Evolutionary conservation across 2,797 vertebrate species (phyloP).

Genomic region (Enteromius viviparus): DNA sequence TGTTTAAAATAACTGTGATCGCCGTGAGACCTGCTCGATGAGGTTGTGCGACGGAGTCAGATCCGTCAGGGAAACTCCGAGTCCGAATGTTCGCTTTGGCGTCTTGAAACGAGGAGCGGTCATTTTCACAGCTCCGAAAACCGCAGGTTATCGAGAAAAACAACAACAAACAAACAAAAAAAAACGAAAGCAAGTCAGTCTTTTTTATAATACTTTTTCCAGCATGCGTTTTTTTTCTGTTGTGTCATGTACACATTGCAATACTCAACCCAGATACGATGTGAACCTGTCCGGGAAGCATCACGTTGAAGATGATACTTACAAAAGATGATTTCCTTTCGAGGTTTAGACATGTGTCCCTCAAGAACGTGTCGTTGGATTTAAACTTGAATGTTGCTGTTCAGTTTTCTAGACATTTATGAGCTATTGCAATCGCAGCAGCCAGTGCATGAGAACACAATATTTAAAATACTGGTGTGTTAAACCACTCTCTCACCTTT

Average conservation of each 20-base stretch:
- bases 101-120: neutral
- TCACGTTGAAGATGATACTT: constrained; percentile 66
- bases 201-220: constrained; percentile 58
- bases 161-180: neutral
- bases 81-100: constrained; percentile 30
- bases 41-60: constrained; percentile 58
- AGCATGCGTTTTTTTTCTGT: constrained; percentile 70
- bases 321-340: constrained; percentile 56
- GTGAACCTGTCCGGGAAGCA: constrained; percentile 51
- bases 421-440: constrained; percentile 68
- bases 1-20: constrained; percentile 51
- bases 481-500: constrained; percentile 49
- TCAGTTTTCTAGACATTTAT: constrained; percentile 62
- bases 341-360: constrained; percentile 47
- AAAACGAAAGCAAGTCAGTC: constrained; percentile 8
- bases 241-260: constrained; percentile 66
- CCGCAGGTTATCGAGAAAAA: constrained; percentile 21
- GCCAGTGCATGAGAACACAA: constrained; percentile 76
- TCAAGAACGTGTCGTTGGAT: constrained; percentile 56
- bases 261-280: constrained; percentile 56
- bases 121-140: constrained; percentile 37
- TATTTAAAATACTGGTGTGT: constrained; percentile 58
- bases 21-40: constrained; percentile 51
- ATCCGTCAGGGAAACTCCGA: constrained; percentile 13
- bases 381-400: constrained; percentile 64